Evolutionary conservation across 2,888 invertebrate species (phyloP).

Genomic region (Amorpha juglandis): DNA sequence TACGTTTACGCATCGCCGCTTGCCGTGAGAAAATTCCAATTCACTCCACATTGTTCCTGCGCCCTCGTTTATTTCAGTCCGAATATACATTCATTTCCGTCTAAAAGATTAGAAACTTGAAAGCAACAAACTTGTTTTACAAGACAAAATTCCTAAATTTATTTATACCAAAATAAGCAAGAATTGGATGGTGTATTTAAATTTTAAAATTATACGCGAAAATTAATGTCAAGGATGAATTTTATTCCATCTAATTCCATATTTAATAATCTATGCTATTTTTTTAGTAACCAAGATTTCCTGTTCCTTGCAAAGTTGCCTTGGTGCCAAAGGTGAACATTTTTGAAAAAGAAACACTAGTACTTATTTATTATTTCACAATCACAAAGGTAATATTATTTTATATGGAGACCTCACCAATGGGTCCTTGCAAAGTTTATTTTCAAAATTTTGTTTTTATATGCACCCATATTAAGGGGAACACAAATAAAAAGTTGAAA

Average conservation of each 20-base stretch:
- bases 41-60: slow-evolving; percentile 69
- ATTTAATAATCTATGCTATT: not conserved
- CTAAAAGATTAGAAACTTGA: slow-evolving; percentile 20
- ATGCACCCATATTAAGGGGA: no score
- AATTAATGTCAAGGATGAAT: not conserved
- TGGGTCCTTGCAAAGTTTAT: no score
- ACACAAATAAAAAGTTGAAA: no score
- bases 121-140: slow-evolving; percentile 3
- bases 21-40: slow-evolving; percentile 75
- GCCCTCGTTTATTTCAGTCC: slow-evolving; percentile 57
- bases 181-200: not conserved
- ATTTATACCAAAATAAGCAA: not conserved
- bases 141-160: not conserved
- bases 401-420: no score
- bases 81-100: slow-evolving; percentile 2
- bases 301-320: no score
- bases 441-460: no score
- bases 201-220: not conserved
- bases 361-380: no score
- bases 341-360: no score
- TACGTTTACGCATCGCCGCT: slow-evolving; percentile 71
- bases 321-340: no score
- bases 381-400: no score
- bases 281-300: no score
- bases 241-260: not conserved